Percentiles rank a stretch among this genome's conserved stretches.
Conservation (phyloP, 1,140 invertebrate species). For the Drosophila lacteicornis region DNA sequence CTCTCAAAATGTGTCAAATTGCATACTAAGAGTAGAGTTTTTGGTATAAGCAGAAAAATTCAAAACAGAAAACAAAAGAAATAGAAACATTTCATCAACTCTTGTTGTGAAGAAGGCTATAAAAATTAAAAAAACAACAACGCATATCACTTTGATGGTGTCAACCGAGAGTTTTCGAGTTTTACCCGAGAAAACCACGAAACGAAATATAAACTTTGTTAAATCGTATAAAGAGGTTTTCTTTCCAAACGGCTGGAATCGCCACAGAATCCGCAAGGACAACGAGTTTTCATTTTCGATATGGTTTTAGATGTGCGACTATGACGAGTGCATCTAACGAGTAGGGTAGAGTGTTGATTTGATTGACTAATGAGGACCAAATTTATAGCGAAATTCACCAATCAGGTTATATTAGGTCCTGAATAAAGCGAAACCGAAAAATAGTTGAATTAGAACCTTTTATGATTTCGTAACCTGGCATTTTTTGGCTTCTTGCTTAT, state of each 20-base stretch:
- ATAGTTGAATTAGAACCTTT: constrained; percentile 27
- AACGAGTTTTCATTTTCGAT: constrained; percentile 52
- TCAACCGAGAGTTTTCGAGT: constrained; percentile 46
- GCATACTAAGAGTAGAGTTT: constrained; percentile 58
- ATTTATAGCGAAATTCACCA: constrained; percentile 70
- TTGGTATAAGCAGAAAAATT: constrained; percentile 29
- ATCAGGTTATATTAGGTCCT: constrained; percentile 51
- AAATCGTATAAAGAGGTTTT: constrained; percentile 11
- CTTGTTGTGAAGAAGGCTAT: constrained; percentile 73
- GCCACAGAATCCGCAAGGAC: constrained; percentile 6
- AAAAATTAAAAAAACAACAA: constrained; percentile 34
- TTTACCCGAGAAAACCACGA: constrained; percentile 32
- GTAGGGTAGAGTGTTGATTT: constrained; percentile 64
- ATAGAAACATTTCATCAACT: constrained; percentile 70
- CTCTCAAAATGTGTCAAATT: constrained; percentile 76
- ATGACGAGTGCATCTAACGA: constrained; percentile 17
- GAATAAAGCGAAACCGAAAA: constrained; percentile 7
- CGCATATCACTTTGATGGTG: constrained; percentile 78
- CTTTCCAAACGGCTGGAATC: constrained; percentile 4
- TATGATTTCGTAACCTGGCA: constrained; percentile 26
- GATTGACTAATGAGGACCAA: constrained; percentile 74
- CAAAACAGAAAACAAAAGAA: constrained; percentile 14
- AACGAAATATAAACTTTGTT: constrained; percentile 19
- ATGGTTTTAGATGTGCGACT: constrained; percentile 36
- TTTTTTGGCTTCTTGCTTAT: constrained; percentile 74